Evolutionary conservation across 2,113 vertebrate genomes (phyloP).

Genomic region (Psettodes erumei): DNA sequence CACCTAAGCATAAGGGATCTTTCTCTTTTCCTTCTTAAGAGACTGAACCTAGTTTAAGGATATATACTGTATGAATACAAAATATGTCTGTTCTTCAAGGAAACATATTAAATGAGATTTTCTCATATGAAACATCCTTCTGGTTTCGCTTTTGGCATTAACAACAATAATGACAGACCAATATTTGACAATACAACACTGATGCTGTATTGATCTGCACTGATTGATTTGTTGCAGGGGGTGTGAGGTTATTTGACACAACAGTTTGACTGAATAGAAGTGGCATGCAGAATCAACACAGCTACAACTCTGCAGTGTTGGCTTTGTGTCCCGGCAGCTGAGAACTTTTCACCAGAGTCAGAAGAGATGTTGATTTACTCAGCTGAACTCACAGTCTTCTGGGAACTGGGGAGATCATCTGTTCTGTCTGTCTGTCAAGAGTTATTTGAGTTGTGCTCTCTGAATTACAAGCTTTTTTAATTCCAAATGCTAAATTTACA

Average conservation of each 20-base stretch:
- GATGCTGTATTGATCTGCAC: background rate
- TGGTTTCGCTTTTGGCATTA: no score
- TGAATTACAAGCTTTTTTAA: slow-evolving; percentile 25
- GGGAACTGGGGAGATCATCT: slow-evolving; percentile 26
- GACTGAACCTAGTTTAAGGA: no score
- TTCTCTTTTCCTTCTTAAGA: no score
- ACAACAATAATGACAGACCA: no score
- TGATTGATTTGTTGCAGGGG: slow-evolving; percentile 20
- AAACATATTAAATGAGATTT: no score
- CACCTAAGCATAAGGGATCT: background rate
- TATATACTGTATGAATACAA: no score
- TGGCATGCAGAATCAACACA: background rate
- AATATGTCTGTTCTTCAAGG: no score
- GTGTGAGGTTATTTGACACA: background rate
- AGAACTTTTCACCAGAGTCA: background rate
- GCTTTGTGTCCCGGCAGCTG: slow-evolving; percentile 6
- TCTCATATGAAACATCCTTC: no score
- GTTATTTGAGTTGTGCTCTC: slow-evolving; percentile 7
- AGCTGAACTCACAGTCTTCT: background rate
- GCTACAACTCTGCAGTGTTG: background rate
- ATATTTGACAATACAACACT: background rate
- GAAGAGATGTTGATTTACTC: background rate
- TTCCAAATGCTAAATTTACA: slow-evolving; percentile 21
- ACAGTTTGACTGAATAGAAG: slow-evolving; percentile 3
- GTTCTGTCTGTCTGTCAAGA: slow-evolving; percentile 7